Conservation (phyloP, 2,888 invertebrate species). For the Papilio demoleus region DNA sequence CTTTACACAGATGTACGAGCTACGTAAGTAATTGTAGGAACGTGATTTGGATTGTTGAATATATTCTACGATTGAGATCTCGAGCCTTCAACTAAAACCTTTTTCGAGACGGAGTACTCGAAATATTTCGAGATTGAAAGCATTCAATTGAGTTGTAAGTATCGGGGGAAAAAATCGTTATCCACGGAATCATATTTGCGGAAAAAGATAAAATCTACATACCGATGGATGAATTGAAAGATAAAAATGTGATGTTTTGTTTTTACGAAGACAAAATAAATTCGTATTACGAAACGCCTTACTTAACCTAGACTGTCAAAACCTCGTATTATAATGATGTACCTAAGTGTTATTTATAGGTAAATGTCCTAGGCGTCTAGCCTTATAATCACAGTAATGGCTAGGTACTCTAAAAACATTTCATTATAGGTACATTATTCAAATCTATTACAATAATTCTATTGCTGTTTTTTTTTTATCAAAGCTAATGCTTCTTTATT, state of each 20-base stretch:
- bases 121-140: conserved; percentile 28
- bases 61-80: conserved; percentile 13
- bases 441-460: conserved; percentile 1
- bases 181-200: conserved; percentile 19
- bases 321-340: background rate
- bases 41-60: conserved; percentile 25
- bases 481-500: background rate
- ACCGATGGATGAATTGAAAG: background rate
- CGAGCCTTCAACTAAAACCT: conserved; percentile 28
- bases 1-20: conserved; percentile 27
- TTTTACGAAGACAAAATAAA: background rate
- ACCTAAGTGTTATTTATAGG: background rate
- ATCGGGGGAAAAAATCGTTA: conserved; percentile 18
- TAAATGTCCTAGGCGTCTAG: background rate
- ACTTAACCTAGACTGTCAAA: background rate
- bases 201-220: conserved; percentile 17
- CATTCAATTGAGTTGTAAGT: conserved; percentile 30
- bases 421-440: conserved; percentile 8
- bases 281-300: background rate
- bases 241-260: background rate
- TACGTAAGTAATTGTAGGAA: conserved; percentile 30
- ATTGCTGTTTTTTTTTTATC: background rate
- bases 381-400: background rate
- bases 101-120: conserved; percentile 25
- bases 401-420: background rate